A percentile compares a stretch with the other conserved stretches of the same genome.
Conservation (phyloP, 2,888 invertebrate genomes). For the Clanis bilineata region DNA sequence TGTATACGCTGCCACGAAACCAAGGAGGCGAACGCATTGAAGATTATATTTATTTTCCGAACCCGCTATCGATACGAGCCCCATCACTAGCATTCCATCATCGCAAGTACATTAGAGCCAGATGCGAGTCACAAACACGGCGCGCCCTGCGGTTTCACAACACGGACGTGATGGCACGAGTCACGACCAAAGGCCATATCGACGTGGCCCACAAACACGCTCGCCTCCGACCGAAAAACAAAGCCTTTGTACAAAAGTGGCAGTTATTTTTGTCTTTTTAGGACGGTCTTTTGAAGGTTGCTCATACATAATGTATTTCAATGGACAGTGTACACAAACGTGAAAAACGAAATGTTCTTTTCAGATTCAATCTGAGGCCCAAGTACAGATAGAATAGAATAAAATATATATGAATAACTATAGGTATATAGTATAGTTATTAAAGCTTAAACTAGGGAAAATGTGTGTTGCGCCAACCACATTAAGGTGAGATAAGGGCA, state of each 20-base stretch:
- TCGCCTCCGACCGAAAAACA: neutral
- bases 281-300: neutral
- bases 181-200: neutral
- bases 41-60: no score
- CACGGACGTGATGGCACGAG: neutral
- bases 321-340: no score
- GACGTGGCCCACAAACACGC: slow-evolving; percentile 1
- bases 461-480: no score
- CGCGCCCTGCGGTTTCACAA: neutral
- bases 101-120: neutral
- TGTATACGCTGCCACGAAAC: no score
- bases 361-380: no score
- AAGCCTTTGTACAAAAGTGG: neutral
- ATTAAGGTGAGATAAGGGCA: no score
- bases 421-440: no score
- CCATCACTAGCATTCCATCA: neutral
- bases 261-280: neutral
- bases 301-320: neutral
- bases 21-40: neutral
- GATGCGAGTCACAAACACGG: neutral
- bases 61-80: neutral
- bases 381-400: no score
- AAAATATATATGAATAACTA: no score
- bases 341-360: no score
- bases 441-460: no score